Evolutionary conservation across 2,113 vertebrate genomes (phyloP).

Genomic region (Pandion haliaetus): DNA sequence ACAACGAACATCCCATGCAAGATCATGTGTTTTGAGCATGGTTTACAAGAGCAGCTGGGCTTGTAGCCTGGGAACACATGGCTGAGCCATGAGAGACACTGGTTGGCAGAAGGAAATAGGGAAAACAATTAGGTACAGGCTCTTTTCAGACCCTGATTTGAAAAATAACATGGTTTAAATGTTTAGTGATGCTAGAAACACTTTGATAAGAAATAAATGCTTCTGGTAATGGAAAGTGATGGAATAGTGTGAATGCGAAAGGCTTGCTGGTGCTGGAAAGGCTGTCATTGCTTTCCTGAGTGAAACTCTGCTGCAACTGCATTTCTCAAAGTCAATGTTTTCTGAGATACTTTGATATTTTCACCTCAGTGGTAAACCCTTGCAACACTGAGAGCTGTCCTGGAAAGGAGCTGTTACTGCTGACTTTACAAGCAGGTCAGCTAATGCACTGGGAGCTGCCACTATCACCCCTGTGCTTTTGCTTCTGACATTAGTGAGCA

Average conservation of each 20-base stretch:
- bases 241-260: not conserved
- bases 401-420: not conserved
- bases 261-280: not conserved
- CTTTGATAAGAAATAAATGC: not conserved
- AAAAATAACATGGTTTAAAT: not conserved
- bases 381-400: not conserved
- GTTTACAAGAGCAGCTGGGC: constrained; percentile 9
- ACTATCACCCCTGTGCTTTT: not conserved
- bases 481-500: not conserved
- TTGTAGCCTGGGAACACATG: not conserved
- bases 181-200: not conserved
- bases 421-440: not conserved
- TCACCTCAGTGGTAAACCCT: not conserved
- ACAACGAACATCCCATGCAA: not conserved
- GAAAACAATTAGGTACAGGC: not conserved
- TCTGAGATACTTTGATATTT: not conserved
- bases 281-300: not conserved
- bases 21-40: not conserved
- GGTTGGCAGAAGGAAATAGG: not conserved
- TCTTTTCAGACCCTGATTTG: not conserved
- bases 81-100: constrained; percentile 1
- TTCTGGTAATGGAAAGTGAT: not conserved
- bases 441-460: not conserved
- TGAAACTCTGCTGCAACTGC: not conserved
- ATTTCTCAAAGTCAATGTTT: not conserved